Base-by-base conservation (phyloP, 2,797 vertebrate genomes). In the Numenius phaeopus region DNA sequence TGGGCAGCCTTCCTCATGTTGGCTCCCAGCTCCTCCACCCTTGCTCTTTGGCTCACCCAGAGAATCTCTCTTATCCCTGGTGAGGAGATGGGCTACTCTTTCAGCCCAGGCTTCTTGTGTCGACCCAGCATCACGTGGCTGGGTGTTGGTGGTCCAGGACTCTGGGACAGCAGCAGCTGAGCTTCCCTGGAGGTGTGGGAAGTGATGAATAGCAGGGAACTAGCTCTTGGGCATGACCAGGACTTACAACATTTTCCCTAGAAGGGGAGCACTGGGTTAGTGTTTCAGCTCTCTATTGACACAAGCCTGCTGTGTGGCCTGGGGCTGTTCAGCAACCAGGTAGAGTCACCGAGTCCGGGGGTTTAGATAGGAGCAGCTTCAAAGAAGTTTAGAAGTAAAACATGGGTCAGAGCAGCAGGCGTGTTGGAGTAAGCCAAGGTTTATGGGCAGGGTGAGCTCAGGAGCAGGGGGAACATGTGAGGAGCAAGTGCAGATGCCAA, bases 361-460 rank as follows among this genome's bases (percentile, higher is more conserved):
- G 75, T 90, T 96, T 96, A 69, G 90, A 84, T 80, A 85, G 91
- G 95, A 96, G 75, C 88, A 58, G 75, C 90, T 96, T 96, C 95
- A 91, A 93, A 97, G 83, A 40, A 87, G 69, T 83, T 89, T 24
- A 22, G 57, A 89, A 96, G 54, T 85, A 85, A 92, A 94, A 78
- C 79, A 42, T 54, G 49, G 90, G 84, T 87, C 90, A 40, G 92
- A 96, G 86, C 90, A 96, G 95, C 95, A 91, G 92, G 78, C 79
- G 12, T 46, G 75, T 66, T 83, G 78, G 89, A 96, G 75, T 87
- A 92, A 96, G 96, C 92, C 94, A 89, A 94, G 93, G 70, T 92
- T 96, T 87, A 84, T 57, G 78, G 92, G 86, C 78, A 96, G 90
- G 94, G 54, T 50, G 81, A 94, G 67, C 85, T 89, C 24, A 26